Base-by-base conservation (phyloP, 2,888 invertebrate genomes). In the Ophioninae sp. region DNA sequence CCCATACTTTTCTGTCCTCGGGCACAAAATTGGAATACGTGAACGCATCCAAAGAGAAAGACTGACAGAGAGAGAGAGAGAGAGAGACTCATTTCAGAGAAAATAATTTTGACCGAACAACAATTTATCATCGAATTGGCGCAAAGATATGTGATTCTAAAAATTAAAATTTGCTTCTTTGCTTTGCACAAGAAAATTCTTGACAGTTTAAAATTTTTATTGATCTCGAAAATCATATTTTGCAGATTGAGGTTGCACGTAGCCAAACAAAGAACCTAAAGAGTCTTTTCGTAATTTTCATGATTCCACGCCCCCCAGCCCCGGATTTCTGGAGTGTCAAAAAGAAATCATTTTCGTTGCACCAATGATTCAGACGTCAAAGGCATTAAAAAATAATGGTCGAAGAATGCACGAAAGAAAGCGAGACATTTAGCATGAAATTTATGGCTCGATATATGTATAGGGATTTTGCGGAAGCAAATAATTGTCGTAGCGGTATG, bases 401-500 rank as follows among this genome's bases (percentile, higher is more conserved):
- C 57, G 56, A 17, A 20, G 56, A 67, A 67, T 81, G 65, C 41
- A 5, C 39, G 57, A 44, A 41, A 61, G 65, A 76, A 76, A 76
- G 62, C 62, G 61, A 72, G 37, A 56, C 68, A 20, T 21, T 20
- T 73, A 59, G 57, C 23, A 13, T 10, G 50, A 62, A 44, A n/a
- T 3, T 17, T 5, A 67, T 23, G 50, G 39, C 64, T 39, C 41
- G 64, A 13, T 23, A 61, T 64, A 57, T 61, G 69, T 68, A 80
- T 83, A 30, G 30, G 10, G 57, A 65, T 72, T 61, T 76, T 20
- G 79, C 81, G 81, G 84, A 79, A 81, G 72, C 20, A 21, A 76
- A 81, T 76, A 79, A 79, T 84, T 81, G 76, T 73, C 79, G 79
- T 68, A 62, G 76, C 76, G 68, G 21, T 65, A 64, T 20, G n/a